Evolutionary conservation across 2,888 invertebrate genomes (phyloP), one percentile per base, ranked within the genome.

Genomic region (Euphydryas editha): DNA sequence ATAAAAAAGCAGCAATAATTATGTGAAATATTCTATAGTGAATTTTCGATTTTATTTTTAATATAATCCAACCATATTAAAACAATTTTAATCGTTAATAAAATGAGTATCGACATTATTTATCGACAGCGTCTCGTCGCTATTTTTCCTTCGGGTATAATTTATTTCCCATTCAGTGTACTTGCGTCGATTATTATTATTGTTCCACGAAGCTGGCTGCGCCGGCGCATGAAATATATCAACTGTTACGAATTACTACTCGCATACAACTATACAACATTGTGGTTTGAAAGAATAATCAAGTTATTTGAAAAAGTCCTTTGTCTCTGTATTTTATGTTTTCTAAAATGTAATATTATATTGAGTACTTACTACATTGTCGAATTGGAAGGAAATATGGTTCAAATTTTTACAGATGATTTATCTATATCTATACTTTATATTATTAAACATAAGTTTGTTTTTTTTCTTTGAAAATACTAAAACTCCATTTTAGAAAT

Each of bases 81-180:
- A 17, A 44, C 8, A 18, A 47, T 18, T 10, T 47, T 20, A 18
- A 18, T 3, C 11, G 11, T 10, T 18, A 20, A 20, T 47, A 21
- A n/a, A 4, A 20, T 3, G 11, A 47, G 6, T 30, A 17, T 17
- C 54, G 54, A 46, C 10, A 20, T 3, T 6, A 61, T 39, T 36
- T 47, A 63, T 74, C 76, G 70, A 71, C 65, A 67, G 4, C 8
- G 15, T 13, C 46, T 36, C 80, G 72, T 73, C 85, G 69, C 78
- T 82, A 78, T 20, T 60, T 36, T 69, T 70, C 78, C 76, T 51
- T 75, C 79, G 75, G 79, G 77, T 76, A 84, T 91, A 88, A 92
- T 92, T 91, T 91, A 90, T 91, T 84, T 90, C 85, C 88, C 90
- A 91, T 91, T 90, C 79, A 85, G 82, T 79, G 83, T 82, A 82